phyloP scores from a whole-genome alignment of 2,113 vertebrate genomes.

The Pollachius pollachius region DNA sequence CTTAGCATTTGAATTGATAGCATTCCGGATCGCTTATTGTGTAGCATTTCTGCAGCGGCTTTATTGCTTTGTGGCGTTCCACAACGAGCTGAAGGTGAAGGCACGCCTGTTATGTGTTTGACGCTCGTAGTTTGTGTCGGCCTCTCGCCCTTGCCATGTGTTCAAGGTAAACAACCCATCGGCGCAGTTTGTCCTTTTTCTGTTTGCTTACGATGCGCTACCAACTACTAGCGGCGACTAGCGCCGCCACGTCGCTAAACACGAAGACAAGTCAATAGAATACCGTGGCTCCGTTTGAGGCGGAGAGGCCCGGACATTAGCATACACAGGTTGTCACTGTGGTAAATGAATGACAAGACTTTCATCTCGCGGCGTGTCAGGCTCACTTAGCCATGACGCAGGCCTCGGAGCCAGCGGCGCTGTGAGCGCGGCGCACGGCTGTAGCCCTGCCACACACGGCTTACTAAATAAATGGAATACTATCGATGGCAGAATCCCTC shows the following conservation, averaged over 20 bases:
- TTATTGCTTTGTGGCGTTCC: too few species aligned
- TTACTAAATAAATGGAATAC: conserved; percentile 70
- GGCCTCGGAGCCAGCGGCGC: conserved; percentile 57
- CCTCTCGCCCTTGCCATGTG: too few species aligned
- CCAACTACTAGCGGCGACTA: too few species aligned
- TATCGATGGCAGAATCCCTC: conserved; percentile 63
- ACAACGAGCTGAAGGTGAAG: too few species aligned
- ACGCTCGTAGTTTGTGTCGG: too few species aligned
- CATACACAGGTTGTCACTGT: conserved; percentile 67
- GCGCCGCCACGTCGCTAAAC: background rate
- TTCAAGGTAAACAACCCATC: too few species aligned
- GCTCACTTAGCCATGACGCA: conserved; percentile 67
- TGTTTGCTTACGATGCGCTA: too few species aligned
- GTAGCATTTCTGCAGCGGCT: too few species aligned
- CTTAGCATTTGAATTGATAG: too few species aligned
- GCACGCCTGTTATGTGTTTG: too few species aligned
- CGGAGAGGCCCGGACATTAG: conserved; percentile 69
- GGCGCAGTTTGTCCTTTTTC: too few species aligned
- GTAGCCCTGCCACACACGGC: conserved; percentile 45
- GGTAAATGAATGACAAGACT: conserved; percentile 76
- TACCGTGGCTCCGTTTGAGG: conserved; percentile 42
- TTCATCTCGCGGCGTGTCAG: conserved; percentile 71
- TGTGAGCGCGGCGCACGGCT: conserved; percentile 32
- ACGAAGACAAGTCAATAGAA: background rate
- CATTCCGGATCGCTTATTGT: too few species aligned